Evolutionary conservation across 2,888 invertebrate genomes (phyloP).

Genomic region (Frankliniella fusca): DNA sequence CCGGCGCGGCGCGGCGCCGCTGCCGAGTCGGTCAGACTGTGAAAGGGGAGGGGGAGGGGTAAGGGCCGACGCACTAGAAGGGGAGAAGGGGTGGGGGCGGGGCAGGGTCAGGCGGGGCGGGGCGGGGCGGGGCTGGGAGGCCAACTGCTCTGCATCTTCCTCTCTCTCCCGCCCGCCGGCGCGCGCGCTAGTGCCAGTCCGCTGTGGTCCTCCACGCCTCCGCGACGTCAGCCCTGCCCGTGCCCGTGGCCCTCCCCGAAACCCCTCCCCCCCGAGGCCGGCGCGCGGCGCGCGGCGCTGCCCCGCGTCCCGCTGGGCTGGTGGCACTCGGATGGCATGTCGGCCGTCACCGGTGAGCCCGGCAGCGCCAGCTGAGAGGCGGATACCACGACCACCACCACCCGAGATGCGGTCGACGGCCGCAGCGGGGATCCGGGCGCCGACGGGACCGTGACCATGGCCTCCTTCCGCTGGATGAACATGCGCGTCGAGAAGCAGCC

Average conservation of each 20-base stretch:
- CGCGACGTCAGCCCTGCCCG: neutral
- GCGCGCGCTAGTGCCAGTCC: neutral
- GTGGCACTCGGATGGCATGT: neutral
- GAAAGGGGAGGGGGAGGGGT: neutral
- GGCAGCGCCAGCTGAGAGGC: neutral
- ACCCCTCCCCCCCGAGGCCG: neutral
- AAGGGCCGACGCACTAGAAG: neutral
- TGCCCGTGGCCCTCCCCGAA: neutral
- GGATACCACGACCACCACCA: too few species aligned
- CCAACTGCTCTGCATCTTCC: conserved; percentile 16
- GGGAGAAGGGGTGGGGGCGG: neutral
- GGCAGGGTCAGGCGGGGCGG: neutral
- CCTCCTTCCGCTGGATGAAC: conserved; percentile 4
- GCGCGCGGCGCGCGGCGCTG: neutral
- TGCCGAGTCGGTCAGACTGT: too few species aligned
- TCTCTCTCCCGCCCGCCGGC: neutral
- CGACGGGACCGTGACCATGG: neutral
- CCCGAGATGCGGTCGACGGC: neutral
- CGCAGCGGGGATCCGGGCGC: neutral
- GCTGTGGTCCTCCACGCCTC: neutral
- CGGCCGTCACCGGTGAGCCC: neutral
- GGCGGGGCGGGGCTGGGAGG: neutral
- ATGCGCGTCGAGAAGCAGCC: conserved; percentile 30
- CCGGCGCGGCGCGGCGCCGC: neutral
- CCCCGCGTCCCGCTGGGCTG: neutral